Percentiles rank a stretch among this genome's conserved stretches.
Conservation (phyloP, 2,797 vertebrate species). For the Euphonia xanthogaster region DNA sequence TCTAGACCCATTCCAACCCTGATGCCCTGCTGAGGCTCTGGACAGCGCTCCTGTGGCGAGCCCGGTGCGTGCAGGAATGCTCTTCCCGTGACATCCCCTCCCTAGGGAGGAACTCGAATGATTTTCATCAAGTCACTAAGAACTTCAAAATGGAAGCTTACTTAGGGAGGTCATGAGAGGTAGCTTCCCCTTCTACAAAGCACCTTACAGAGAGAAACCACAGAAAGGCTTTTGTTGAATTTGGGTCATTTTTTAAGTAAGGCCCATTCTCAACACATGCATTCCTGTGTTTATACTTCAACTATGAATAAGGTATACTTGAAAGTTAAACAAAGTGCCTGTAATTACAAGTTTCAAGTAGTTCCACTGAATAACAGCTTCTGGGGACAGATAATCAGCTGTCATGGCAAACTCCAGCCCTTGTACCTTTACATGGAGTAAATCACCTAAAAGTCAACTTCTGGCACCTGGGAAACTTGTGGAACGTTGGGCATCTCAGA, state of each 20-base stretch:
- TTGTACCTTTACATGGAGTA: not conserved
- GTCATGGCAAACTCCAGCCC: not conserved
- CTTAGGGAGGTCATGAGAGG: not conserved
- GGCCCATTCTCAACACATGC: not conserved
- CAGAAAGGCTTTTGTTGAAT: not conserved
- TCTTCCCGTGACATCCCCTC: not conserved
- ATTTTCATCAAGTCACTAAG: not conserved
- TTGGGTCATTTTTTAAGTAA: not conserved
- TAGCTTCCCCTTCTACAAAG: not conserved
- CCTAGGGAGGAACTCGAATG: not conserved
- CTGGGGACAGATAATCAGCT: not conserved
- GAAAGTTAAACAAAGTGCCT: conserved; percentile 1
- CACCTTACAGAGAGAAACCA: not conserved
- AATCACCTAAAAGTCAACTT: not conserved
- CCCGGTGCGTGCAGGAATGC: rapidly evolving
- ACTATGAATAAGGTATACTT: not conserved
- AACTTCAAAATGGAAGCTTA: not conserved
- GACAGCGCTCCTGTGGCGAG: not conserved
- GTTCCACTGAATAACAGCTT: not conserved
- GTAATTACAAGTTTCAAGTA: not conserved
- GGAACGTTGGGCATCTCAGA: not conserved
- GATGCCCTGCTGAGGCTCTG: not conserved
- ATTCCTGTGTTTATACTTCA: not conserved
- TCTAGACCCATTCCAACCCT: rapidly evolving
- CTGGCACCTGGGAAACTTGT: not conserved